These are phyloP conservation scores for Cepphus grylle DNA, from an alignment of 2,113 vertebrate species.

Conservation along the genomic window DNA sequence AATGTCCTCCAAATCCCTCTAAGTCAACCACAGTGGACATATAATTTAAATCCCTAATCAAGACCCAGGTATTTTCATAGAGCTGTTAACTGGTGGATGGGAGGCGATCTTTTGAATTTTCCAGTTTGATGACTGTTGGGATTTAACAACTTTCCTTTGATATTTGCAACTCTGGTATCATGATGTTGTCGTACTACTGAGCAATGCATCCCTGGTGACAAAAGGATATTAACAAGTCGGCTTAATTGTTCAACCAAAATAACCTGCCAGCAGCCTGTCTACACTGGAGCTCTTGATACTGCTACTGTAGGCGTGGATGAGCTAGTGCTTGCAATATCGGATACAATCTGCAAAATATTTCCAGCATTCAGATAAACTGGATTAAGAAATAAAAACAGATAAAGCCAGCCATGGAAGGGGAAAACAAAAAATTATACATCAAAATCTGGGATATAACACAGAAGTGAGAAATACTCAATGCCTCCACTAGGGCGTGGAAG, in stretches of 20 bases:
- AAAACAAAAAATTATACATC: neutral
- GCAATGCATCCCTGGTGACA: neutral
- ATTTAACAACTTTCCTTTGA: neutral
- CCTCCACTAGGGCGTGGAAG: accelerated
- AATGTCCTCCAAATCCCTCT: neutral
- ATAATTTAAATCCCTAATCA: neutral
- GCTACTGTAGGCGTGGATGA: neutral
- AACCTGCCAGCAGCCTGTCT: neutral
- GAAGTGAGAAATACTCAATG: neutral
- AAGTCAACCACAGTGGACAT: neutral
- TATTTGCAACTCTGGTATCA: neutral
- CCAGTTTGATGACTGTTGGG: neutral
- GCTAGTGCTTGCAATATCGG: neutral
- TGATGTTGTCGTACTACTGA: neutral
- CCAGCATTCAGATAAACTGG: neutral
- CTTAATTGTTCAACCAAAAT: neutral
- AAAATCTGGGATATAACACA: neutral
- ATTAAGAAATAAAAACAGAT: neutral
- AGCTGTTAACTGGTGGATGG: neutral
- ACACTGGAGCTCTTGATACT: neutral
- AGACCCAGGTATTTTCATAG: neutral
- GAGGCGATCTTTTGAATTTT: neutral
- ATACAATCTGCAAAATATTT: neutral
- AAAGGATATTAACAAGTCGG: neutral
- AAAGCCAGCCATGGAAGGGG: neutral